Percentiles rank a stretch among this genome's conserved stretches.
These are phyloP conservation scores for Thinocorus orbignyianus DNA, from an alignment of 2,113 vertebrate genomes.

Conservation along the genomic window DNA sequence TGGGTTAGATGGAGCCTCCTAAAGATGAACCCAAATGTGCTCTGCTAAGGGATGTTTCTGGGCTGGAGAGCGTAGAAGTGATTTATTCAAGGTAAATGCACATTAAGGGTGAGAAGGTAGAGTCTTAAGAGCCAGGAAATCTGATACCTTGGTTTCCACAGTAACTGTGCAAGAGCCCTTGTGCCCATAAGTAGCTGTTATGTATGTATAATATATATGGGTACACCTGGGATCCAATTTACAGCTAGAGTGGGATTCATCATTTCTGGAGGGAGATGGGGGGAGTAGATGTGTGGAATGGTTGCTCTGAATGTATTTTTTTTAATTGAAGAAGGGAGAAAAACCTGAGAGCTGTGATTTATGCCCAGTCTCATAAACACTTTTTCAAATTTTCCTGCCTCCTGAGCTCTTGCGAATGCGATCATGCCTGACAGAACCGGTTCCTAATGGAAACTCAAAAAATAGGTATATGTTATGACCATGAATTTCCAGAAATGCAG, in stretches of 20 bases:
- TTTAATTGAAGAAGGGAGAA: constrained; percentile 23
- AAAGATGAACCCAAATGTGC: neutral
- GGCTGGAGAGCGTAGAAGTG: neutral
- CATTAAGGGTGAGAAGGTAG: neutral
- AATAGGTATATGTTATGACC: constrained; percentile 45
- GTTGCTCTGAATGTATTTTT: neutral
- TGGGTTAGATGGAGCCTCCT: neutral
- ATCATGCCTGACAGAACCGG: constrained; percentile 39
- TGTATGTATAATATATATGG: constrained; percentile 7
- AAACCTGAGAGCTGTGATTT: constrained; percentile 16
- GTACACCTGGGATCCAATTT: constrained; percentile 33
- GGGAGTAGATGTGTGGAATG: neutral
- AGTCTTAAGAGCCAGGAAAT: constrained; percentile 15
- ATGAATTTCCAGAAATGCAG: constrained; percentile 53
- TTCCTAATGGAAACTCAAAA: constrained; percentile 58
- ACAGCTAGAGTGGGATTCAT: constrained; percentile 15
- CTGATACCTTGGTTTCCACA: constrained; percentile 56
- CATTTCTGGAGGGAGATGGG: neutral
- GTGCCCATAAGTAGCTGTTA: constrained; percentile 33
- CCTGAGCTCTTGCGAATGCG: neutral
- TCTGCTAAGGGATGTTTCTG: neutral
- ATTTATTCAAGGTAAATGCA: constrained; percentile 37
- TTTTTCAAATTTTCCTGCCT: constrained; percentile 58
- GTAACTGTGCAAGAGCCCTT: constrained; percentile 47
- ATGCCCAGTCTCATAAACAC: constrained; percentile 19